Evolutionary conservation across 35 echinoderm and acorn worm genomes (phyloP), one percentile per base, ranked within the genome.

Genomic region (Eucidaris tribuloides): DNA sequence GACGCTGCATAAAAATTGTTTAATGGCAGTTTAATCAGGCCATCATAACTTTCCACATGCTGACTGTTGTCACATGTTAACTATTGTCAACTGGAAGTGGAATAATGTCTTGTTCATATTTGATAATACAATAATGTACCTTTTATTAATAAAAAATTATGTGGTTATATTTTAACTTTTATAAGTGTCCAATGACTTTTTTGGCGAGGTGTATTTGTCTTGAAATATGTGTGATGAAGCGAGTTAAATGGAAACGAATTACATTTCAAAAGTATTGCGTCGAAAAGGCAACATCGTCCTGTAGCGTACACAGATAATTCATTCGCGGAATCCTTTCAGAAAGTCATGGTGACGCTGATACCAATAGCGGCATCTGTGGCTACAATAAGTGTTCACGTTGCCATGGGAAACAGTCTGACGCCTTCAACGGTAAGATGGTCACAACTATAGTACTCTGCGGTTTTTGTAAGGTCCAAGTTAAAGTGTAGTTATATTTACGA

Each of bases 341-440:
- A 48, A 43, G 77, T 58, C 0, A 33, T 70, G 44, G 46, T 63
- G 5, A 28, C 74, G 17, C 4, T 92, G 27, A 55, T 81, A 7
- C 83, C 90, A n/a, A 57, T 87, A 9, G 28, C 82, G 17, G 77
- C 77, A n/a, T 23, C 71, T 13, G 84, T 85, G 3, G 19, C 78
- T 17, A 92, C 90, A 58, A n/a, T 92, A 1, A 72, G 38, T 3
- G 15, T 92, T 23, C 83, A 92, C 41, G 65, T 78, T 20, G 57
- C 62, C 4, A 58, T 85, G 6, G 83, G 83, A 1, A 52, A 92
- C 57, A 55, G 80, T 42, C 41, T 90, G 63, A 77, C 50, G 0
- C 5, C 81, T 38, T 18, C 81, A 29, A 65, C 77, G 88, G 88
- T 84, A 19, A 55, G 81, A 28, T 80, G 2, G 20, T 27, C 11